Percentiles rank a stretch among this genome's conserved stretches.
phyloP scores from a whole-genome alignment of 2,113 vertebrate species.

The Toxotes jaculatrix region DNA sequence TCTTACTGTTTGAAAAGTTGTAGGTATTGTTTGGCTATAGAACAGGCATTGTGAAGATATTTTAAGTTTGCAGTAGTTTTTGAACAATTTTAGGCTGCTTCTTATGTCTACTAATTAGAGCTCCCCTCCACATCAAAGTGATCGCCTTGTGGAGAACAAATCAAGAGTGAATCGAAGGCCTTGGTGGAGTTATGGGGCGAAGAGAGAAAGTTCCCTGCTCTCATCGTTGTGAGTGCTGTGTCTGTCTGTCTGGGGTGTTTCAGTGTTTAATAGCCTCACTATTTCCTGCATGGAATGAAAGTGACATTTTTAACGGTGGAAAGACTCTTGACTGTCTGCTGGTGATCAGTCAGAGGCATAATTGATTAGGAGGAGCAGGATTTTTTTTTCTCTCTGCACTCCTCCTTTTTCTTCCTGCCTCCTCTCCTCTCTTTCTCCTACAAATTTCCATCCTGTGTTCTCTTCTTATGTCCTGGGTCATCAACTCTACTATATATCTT shows the following conservation, averaged over 20 bases:
- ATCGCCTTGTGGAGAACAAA: slow-evolving; percentile 27
- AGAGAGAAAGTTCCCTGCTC: slow-evolving; percentile 13
- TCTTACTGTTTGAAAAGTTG: neutral
- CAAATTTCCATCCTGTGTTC: neutral
- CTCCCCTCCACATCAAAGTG: slow-evolving; percentile 14
- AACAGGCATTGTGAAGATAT: neutral
- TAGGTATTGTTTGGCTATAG: neutral
- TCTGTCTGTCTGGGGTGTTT: slow-evolving; percentile 67
- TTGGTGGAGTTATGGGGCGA: slow-evolving; percentile 5
- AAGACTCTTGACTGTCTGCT: slow-evolving; percentile 55
- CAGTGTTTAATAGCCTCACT: slow-evolving; percentile 69
- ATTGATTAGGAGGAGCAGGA: slow-evolving; percentile 71
- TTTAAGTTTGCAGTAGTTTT: slow-evolving; percentile 4
- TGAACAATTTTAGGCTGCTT: neutral
- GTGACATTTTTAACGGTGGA: slow-evolving; percentile 58
- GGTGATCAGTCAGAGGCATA: slow-evolving; percentile 68
- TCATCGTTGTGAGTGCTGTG: slow-evolving; percentile 58
- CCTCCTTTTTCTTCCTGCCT: neutral
- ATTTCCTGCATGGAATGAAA: slow-evolving; percentile 63
- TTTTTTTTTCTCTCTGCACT: slow-evolving; percentile 31
- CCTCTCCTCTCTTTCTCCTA: neutral
- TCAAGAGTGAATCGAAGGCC: slow-evolving; percentile 19
- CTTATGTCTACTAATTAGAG: neutral
- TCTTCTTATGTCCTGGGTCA: neutral
- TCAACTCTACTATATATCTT: neutral